Evolutionary conservation across 2,888 invertebrate species (phyloP).

Genomic region (Iphiclides podalirius): DNA sequence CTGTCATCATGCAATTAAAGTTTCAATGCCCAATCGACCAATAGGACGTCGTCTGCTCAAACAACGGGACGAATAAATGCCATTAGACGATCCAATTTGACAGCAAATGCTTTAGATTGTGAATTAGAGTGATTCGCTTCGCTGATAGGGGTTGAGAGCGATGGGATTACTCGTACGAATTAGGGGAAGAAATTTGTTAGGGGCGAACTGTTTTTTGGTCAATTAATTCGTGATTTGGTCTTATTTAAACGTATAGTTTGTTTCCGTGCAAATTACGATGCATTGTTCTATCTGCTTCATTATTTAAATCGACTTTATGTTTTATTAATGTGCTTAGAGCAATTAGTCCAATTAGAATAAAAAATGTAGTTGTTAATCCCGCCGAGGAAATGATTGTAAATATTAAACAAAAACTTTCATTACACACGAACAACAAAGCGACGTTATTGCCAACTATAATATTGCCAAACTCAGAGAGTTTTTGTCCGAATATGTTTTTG

Average conservation of each 20-base stretch:
- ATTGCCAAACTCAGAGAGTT: too few species aligned
- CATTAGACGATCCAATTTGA: slow-evolving; percentile 22
- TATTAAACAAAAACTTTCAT: too few species aligned
- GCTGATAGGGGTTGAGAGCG: slow-evolving; percentile 9
- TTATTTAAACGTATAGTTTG: not conserved
- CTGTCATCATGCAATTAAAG: slow-evolving; percentile 5
- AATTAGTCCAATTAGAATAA: too few species aligned
- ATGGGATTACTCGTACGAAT: slow-evolving; percentile 18
- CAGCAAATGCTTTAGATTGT: slow-evolving; percentile 19
- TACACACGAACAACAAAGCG: too few species aligned
- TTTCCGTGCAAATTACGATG: too few species aligned
- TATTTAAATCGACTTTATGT: not conserved
- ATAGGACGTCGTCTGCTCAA: slow-evolving; percentile 10
- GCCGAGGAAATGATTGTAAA: too few species aligned
- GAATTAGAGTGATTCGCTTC: slow-evolving; percentile 19
- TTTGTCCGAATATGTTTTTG: too few species aligned
- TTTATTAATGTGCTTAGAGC: too few species aligned
- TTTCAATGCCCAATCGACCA: slow-evolving; percentile 9
- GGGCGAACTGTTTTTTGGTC: slow-evolving; percentile 11
- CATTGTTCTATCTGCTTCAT: too few species aligned
- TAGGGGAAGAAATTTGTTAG: slow-evolving; percentile 14
- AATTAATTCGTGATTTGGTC: slow-evolving; percentile 13
- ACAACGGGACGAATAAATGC: slow-evolving; percentile 13
- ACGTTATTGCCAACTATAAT: too few species aligned
- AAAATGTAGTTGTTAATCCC: too few species aligned